Evolutionary conservation across 2,113 vertebrate genomes (phyloP).

Genomic region (Pachycephala philippinensis): DNA sequence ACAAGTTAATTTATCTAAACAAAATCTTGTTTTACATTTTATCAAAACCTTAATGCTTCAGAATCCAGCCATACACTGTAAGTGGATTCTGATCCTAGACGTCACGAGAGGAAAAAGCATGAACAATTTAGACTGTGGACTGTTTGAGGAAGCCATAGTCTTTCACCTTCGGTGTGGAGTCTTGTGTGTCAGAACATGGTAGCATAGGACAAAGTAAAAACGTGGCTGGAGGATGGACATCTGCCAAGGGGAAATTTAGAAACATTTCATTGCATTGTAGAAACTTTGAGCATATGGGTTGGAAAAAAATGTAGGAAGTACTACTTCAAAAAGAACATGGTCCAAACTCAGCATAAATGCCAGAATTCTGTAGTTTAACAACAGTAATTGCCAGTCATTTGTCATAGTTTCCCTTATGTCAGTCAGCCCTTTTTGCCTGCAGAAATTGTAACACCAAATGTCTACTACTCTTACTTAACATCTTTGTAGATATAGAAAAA

Average conservation of each 20-base stretch:
- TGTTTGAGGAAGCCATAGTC: not conserved
- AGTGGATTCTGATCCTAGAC: not conserved
- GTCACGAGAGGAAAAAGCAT: not conserved
- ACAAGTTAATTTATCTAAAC: not conserved
- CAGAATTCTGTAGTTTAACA: not conserved
- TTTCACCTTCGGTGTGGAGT: not conserved
- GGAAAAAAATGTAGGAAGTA: not conserved
- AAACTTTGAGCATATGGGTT: not conserved
- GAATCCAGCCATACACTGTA: not conserved
- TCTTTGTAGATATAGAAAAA: not conserved
- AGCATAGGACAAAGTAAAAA: not conserved
- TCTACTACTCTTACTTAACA: not conserved
- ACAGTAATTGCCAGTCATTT: not conserved
- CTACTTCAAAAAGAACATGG: not conserved
- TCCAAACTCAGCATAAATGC: not conserved
- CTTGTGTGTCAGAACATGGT: not conserved
- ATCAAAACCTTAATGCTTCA: not conserved
- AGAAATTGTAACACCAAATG: not conserved
- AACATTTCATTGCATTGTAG: not conserved
- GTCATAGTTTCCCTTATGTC: not conserved
- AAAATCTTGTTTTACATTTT: not conserved
- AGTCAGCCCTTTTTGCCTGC: not conserved
- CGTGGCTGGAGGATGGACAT: not conserved
- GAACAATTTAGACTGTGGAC: not conserved
- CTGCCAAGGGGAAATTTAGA: not conserved